Conservation (phyloP, 1,140 invertebrate genomes). For the Gryllus bimaculatus region DNA sequence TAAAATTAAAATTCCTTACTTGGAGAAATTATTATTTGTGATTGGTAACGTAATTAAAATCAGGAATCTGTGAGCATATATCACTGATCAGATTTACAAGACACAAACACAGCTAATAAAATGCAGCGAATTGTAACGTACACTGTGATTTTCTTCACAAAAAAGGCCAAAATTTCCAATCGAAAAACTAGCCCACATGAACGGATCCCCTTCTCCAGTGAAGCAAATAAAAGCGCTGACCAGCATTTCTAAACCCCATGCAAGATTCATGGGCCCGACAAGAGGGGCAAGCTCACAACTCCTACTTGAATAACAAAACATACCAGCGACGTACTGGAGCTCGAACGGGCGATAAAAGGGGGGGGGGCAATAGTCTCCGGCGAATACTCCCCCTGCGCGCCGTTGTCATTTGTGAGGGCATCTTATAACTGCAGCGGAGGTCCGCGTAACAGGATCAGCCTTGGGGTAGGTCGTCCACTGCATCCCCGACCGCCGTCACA, state of each 20-base stretch:
- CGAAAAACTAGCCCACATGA: no score
- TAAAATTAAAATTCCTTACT: no score
- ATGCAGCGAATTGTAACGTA: no score
- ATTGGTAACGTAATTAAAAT: no score
- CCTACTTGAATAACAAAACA: conserved; percentile 2
- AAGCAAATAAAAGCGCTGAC: background rate
- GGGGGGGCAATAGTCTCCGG: no score
- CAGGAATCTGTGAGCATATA: no score
- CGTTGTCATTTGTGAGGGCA: background rate
- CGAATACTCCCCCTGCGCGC: background rate
- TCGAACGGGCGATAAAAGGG: background rate
- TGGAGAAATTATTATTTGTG: no score
- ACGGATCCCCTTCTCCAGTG: no score
- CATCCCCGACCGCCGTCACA: background rate
- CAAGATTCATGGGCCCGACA: background rate
- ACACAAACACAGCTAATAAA: no score
- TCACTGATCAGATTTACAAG: no score
- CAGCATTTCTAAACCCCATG: background rate
- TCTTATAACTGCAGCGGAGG: background rate
- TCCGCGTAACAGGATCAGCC: background rate
- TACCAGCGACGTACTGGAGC: background rate
- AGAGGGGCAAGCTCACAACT: background rate
- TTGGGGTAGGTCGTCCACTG: background rate
- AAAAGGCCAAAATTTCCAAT: no score
- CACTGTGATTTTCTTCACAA: no score